Percentiles rank a stretch among this genome's conserved stretches.
These are phyloP conservation scores for Muraenolepis orangiensis DNA, from an alignment of 2,797 vertebrate genomes.

Conservation along the genomic window DNA sequence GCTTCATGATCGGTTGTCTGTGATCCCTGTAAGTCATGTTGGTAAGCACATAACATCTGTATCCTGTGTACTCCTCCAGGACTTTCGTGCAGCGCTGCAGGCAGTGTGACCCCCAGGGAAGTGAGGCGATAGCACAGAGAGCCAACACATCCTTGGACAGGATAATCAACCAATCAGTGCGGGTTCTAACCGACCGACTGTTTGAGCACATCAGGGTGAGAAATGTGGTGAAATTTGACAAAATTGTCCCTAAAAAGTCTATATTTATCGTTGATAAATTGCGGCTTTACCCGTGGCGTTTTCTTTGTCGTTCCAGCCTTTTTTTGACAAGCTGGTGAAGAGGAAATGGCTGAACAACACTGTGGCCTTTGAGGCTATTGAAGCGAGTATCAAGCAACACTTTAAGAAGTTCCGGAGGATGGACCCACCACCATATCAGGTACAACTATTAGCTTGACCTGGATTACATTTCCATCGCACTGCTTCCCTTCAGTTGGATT, in stretches of 20 bases:
- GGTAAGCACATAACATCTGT: conserved; percentile 1
- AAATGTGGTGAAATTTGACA: not conserved
- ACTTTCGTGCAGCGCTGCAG: conserved; percentile 82
- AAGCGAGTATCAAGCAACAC: conserved; percentile 78
- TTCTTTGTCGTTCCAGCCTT: conserved; percentile 71
- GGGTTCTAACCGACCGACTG: conserved; percentile 77
- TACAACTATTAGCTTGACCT: conserved; percentile 39
- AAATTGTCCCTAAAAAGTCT: not conserved
- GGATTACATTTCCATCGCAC: not conserved
- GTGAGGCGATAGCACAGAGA: conserved; percentile 75
- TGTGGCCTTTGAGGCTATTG: conserved; percentile 84
- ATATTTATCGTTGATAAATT: not conserved
- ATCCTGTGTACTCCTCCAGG: conserved; percentile 53
- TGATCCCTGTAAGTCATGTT: not conserved
- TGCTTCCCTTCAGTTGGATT: not conserved
- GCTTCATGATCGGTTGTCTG: not conserved
- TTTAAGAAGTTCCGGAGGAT: conserved; percentile 83
- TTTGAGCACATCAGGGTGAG: conserved; percentile 89
- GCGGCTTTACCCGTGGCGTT: not conserved
- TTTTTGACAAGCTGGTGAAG: conserved; percentile 87
- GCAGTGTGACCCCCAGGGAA: conserved; percentile 79
- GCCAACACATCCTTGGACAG: conserved; percentile 78
- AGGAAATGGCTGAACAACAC: conserved; percentile 86
- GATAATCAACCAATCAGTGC: conserved; percentile 81
- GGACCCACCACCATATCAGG: conserved; percentile 87